A percentile compares a stretch with the other conserved stretches of the same genome.
Conservation (phyloP, 1,140 invertebrate species). For the Drosophila carrolli region DNA sequence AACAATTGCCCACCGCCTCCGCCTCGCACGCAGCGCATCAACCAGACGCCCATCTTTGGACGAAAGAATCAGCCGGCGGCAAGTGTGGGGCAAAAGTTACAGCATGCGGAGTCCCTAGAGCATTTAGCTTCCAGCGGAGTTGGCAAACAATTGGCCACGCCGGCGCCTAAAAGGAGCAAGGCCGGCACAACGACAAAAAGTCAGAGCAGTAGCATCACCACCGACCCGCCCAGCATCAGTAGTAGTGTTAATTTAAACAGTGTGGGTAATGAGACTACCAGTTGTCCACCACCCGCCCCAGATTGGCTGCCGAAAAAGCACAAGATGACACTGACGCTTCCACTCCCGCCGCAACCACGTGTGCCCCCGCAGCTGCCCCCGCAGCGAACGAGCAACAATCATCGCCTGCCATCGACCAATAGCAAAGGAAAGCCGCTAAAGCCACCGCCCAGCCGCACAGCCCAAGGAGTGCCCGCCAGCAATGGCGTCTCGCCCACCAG, state of each 20-base stretch:
- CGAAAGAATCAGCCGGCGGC: conserved; percentile 34
- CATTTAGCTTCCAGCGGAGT: conserved; percentile 38
- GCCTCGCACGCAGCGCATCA: conserved; percentile 67
- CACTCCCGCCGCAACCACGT: conserved; percentile 12
- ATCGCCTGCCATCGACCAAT: conserved; percentile 7
- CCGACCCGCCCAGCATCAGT: not conserved
- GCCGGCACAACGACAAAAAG: conserved; percentile 1
- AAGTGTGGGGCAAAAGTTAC: conserved; percentile 23
- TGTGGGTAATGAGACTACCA: not conserved
- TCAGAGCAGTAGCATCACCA: not conserved
- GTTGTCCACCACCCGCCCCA: not conserved
- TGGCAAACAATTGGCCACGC: conserved; percentile 21
- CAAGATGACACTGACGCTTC: conserved; percentile 58
- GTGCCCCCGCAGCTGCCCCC: not conserved
- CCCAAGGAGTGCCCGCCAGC: not conserved
- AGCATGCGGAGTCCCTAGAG: conserved; percentile 72
- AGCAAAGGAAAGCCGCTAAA: conserved; percentile 40
- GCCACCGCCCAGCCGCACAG: conserved; percentile 7
- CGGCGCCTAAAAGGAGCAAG: conserved; percentile 51
- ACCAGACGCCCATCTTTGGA: conserved; percentile 83
- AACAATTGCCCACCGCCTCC: conserved; percentile 8
- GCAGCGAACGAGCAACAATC: conserved; percentile 14
- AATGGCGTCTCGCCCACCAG: conserved; percentile 51
- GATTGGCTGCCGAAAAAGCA: conserved; percentile 69
- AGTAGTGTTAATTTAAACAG: not conserved